Conservation (phyloP, 1,140 invertebrate species). For the Linepithema humile region DNA sequence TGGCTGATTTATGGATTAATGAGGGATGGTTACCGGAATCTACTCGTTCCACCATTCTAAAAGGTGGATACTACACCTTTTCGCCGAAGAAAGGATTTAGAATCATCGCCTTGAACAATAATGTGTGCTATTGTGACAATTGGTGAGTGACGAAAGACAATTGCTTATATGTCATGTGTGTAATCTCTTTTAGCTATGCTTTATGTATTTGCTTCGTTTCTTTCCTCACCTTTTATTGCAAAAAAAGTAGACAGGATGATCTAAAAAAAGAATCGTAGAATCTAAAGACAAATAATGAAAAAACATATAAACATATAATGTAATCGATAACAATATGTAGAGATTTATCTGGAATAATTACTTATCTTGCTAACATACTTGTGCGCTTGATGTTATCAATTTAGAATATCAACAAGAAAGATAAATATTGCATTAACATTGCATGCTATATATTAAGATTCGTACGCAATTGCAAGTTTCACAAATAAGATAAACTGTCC, state of each 20-base stretch:
- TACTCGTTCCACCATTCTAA: slow-evolving; percentile 86
- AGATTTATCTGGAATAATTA: neutral
- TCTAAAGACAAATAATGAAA: neutral
- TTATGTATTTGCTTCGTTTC: neutral
- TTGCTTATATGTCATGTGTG: neutral
- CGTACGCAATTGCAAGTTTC: no score
- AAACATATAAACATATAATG: neutral
- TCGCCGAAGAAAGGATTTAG: slow-evolving; percentile 87
- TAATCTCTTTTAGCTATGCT: neutral
- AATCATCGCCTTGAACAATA: slow-evolving; percentile 90
- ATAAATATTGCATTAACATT: neutral
- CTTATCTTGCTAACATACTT: neutral
- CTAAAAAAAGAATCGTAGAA: neutral
- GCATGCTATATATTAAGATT: neutral
- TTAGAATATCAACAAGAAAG: neutral
- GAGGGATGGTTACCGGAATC: slow-evolving; percentile 86
- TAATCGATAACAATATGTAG: neutral
- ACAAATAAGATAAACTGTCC: no score
- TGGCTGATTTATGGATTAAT: slow-evolving; percentile 87
- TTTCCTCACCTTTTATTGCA: neutral
- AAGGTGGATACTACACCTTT: slow-evolving; percentile 90
- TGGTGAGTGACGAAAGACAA: slow-evolving; percentile 85
- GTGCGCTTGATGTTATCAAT: neutral
- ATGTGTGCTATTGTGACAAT: slow-evolving; percentile 89
- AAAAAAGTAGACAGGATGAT: neutral